Percentiles rank a stretch among this genome's conserved stretches.
phyloP scores from a whole-genome alignment of 2,797 vertebrate genomes.

The Heterohyrax brucei region DNA sequence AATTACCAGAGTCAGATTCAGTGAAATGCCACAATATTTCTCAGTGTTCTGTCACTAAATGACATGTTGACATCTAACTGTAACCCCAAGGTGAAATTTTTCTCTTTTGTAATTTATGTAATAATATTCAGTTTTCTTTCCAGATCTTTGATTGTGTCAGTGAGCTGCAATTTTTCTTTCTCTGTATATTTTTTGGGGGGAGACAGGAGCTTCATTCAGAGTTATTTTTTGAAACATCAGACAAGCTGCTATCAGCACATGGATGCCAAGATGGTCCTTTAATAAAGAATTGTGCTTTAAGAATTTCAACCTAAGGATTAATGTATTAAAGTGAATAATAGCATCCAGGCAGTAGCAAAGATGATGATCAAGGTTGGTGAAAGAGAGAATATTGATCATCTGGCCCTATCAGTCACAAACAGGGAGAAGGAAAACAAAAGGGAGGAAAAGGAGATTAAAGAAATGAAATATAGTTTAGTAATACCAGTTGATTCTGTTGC shows the following conservation, averaged over 20 bases:
- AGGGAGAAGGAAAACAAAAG: constrained; percentile 82
- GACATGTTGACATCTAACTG: constrained; percentile 73
- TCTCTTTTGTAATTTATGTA: constrained; percentile 75
- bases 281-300: constrained; percentile 84
- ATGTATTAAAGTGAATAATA: constrained; percentile 85
- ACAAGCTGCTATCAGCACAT: constrained; percentile 81
- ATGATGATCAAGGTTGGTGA: constrained; percentile 82
- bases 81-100: constrained; percentile 80
- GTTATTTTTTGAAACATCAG: constrained; percentile 78
- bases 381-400: constrained; percentile 86
- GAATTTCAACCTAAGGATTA: constrained; percentile 84
- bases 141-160: constrained; percentile 39
- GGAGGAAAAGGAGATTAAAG: constrained; percentile 81
- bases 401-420: constrained; percentile 82
- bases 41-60: constrained; percentile 76
- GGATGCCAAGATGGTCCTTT: constrained; percentile 81
- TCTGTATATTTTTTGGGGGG: constrained; percentile 16
- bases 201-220: constrained; percentile 78
- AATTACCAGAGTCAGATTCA: constrained; percentile 64
- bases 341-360: constrained; percentile 75
- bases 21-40: constrained; percentile 80
- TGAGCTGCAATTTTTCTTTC: constrained; percentile 61
- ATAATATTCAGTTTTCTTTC: constrained; percentile 71
- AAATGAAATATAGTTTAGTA: constrained; percentile 79
- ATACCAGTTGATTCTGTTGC: constrained; percentile 80